Evolutionary conservation across 1,140 invertebrate species (phyloP).

Genomic region (Trinorchestia longiramus): DNA sequence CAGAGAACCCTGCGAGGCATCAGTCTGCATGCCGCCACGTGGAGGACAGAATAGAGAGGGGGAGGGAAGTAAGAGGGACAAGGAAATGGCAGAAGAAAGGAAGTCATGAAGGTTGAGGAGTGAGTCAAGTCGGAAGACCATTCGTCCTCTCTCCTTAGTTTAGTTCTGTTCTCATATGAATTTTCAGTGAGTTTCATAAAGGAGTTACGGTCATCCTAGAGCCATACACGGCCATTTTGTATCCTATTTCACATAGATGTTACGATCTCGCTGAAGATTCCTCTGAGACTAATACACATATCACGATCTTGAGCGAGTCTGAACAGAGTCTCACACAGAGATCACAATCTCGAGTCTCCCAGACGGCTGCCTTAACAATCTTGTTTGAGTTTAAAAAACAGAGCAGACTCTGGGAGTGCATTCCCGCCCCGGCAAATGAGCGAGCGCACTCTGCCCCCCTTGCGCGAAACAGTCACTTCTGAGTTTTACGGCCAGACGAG

Average conservation of each 20-base stretch:
- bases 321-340: neutral
- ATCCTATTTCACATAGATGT: neutral
- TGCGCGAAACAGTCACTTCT: neutral
- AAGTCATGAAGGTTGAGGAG: neutral
- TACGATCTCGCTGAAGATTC: neutral
- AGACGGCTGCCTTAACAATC: neutral
- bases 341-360: neutral
- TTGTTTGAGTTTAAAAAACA: neutral
- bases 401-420: neutral
- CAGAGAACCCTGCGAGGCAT: neutral
- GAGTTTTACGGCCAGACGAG: neutral
- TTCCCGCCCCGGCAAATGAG: neutral
- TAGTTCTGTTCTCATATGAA: no score
- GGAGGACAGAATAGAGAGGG: neutral
- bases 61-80: neutral
- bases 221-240: no score
- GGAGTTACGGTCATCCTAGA: neutral
- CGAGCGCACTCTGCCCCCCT: neutral
- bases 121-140: neutral
- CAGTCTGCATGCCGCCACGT: neutral
- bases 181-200: neutral
- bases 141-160: neutral
- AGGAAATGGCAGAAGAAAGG: neutral
- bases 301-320: neutral
- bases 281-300: neutral